Percentiles rank a stretch among this genome's conserved stretches.
These are phyloP conservation scores for Catharus ustulatus DNA, from an alignment of 2,797 vertebrate species.

Conservation along the genomic window DNA sequence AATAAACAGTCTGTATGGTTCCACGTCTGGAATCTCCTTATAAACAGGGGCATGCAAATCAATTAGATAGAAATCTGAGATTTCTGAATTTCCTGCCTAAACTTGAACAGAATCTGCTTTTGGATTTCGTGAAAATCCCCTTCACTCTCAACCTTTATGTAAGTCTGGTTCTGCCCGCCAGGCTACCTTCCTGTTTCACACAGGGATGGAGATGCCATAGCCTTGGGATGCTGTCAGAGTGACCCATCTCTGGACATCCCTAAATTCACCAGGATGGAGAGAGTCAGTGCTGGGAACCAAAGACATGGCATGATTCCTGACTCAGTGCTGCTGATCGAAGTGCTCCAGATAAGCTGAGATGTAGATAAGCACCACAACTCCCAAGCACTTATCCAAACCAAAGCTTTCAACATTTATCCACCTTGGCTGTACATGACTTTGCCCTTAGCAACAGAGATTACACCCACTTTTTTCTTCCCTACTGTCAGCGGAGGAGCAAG, in stretches of 20 bases:
- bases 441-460: slow-evolving; percentile 51
- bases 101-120: slow-evolving; percentile 48
- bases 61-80: slow-evolving; percentile 65
- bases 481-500: slow-evolving; percentile 42
- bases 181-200: not conserved
- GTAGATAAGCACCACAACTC: slow-evolving; percentile 17
- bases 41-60: slow-evolving; percentile 63
- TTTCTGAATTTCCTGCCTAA: slow-evolving; percentile 52
- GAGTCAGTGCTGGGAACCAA: not conserved
- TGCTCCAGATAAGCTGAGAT: slow-evolving; percentile 50
- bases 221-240: not conserved
- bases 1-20: slow-evolving; percentile 51
- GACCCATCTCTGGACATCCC: not conserved
- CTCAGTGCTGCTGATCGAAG: slow-evolving; percentile 32
- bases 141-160: not conserved
- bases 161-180: not conserved
- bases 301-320: not conserved
- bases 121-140: slow-evolving; percentile 26
- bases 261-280: not conserved
- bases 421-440: slow-evolving; percentile 59
- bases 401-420: slow-evolving; percentile 54
- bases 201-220: not conserved
- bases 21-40: slow-evolving; percentile 39
- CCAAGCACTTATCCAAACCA: slow-evolving; percentile 33
- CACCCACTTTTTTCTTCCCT: slow-evolving; percentile 44